Evolutionary conservation across 2,113 vertebrate genomes (phyloP), one percentile per base, ranked within the genome.

Genomic region (Saimiri boliviensis): DNA sequence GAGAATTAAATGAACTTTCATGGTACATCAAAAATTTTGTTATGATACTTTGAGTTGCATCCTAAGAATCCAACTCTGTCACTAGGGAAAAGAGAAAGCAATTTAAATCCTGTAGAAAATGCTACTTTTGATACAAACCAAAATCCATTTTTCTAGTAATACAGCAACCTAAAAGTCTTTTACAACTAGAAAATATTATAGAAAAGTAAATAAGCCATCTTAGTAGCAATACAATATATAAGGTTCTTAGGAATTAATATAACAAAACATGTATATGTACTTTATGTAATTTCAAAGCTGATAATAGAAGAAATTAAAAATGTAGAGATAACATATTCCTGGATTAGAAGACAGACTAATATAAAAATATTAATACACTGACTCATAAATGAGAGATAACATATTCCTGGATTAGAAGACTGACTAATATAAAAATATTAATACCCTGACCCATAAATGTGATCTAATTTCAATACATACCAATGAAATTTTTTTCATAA

Each of bases 1-100:
- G 76, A 95, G 90, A 97, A 47, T 68, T 82, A 82, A 66, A 58
- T 96, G 70, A 58, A 81, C n/a, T 68, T 89, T 47, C 56, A 93
- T 66, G 56, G 60, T 19, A 91, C 5, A 37, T 82, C 20, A 32
- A 49, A 68, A 98, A 88, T 12, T 74, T 21, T 58, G 16, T 89
- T 82, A 82, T 80, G 60, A 42, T 63, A 80, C 23, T 79, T 37
- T 80, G 40, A 84, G 13, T n/a, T 56, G 40, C 3, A 94, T 45
- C 63, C 40, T 80, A 96, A 96, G 9, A 94, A 73, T 70, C 42
- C 30, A 92, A 92, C 23, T 88, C 54, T 54, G 45, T 91, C 60
- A 47, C 70, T 93, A 86, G 93, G 52, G 91, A 68, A 89, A 96
- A 83, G 25, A 87, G 7, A 93, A 91, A 85, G 54, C 11, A 86